Conservation (phyloP, 1,140 invertebrate species). For the Zaprionus tsacasi region DNA sequence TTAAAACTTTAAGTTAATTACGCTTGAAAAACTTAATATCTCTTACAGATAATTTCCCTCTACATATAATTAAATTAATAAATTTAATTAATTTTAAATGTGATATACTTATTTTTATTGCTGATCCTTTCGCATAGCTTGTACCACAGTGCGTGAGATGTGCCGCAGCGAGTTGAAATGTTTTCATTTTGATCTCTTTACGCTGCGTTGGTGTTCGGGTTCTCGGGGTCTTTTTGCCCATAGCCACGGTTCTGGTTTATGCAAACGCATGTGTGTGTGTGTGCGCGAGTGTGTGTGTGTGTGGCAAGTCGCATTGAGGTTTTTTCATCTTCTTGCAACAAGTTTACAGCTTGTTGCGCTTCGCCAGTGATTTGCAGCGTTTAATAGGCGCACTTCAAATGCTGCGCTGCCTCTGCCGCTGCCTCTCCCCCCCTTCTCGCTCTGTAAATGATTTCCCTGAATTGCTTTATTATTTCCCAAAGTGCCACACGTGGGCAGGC, state of each 20-base stretch:
- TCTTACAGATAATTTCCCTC: too few species aligned
- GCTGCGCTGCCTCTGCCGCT: slow-evolving; percentile 38
- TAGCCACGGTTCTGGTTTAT: slow-evolving; percentile 38
- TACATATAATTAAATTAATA: too few species aligned
- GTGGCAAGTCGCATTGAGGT: slow-evolving; percentile 46
- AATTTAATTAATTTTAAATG: too few species aligned
- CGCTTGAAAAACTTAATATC: too few species aligned
- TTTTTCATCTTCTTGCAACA: slow-evolving; percentile 75
- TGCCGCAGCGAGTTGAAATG: slow-evolving; percentile 54
- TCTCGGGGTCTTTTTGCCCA: slow-evolving; percentile 44
- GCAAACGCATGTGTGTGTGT: slow-evolving; percentile 9
- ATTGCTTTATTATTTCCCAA: slow-evolving; percentile 76
- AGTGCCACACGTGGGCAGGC: slow-evolving; percentile 41
- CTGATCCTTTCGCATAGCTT: not conserved
- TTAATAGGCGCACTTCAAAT: slow-evolving; percentile 78
- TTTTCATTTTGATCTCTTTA: slow-evolving; percentile 82
- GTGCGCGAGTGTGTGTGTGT: slow-evolving; percentile 16
- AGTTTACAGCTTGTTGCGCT: slow-evolving; percentile 79
- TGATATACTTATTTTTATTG: not conserved
- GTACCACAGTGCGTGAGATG: slow-evolving; percentile 33
- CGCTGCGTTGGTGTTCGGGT: slow-evolving; percentile 69
- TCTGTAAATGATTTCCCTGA: slow-evolving; percentile 75
- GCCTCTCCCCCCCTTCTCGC: not conserved
- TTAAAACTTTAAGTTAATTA: too few species aligned
- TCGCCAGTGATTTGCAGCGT: slow-evolving; percentile 74